These are phyloP conservation scores for Chionis minor DNA, from an alignment of 2,113 vertebrate species.

Conservation along the genomic window DNA sequence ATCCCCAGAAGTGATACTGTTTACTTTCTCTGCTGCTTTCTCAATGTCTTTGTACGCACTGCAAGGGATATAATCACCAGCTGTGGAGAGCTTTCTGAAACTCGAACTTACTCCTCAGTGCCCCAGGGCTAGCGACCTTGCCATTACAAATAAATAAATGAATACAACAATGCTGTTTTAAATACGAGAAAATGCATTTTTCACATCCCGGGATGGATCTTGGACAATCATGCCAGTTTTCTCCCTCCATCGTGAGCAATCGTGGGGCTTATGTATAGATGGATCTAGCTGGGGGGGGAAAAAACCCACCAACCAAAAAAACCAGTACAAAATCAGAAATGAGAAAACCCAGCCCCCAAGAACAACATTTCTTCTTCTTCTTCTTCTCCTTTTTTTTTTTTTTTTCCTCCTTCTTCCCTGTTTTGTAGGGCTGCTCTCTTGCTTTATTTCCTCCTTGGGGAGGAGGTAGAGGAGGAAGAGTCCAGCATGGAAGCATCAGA, in stretches of 20 bases:
- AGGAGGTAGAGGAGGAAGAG: not conserved
- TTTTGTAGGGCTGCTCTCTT: not conserved
- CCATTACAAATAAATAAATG: constrained; percentile 45
- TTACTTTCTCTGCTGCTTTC: constrained; percentile 74
- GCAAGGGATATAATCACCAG: constrained; percentile 72
- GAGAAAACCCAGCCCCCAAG: not conserved
- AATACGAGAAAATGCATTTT: constrained; percentile 33
- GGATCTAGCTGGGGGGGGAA: not conserved
- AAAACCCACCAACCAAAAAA: not conserved
- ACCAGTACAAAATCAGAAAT: not conserved
- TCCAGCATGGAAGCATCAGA: not conserved
- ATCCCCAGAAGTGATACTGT: constrained; percentile 73
- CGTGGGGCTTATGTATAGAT: not conserved
- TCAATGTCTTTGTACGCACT: constrained; percentile 61
- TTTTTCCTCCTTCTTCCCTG: accelerated
- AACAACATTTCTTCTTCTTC: not conserved
- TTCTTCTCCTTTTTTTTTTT: not conserved
- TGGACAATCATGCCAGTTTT: not conserved
- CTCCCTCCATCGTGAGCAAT: not conserved
- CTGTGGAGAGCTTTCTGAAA: constrained; percentile 68
- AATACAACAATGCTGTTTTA: constrained; percentile 43
- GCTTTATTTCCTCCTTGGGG: not conserved
- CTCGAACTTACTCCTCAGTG: constrained; percentile 53
- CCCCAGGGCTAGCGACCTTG: constrained; percentile 17
- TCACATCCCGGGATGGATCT: not conserved